These are phyloP conservation scores for Ephydatia muelleri DNA, from an alignment of 37 sponge, comb jelly and placozoan species.

Conservation along the genomic window DNA sequence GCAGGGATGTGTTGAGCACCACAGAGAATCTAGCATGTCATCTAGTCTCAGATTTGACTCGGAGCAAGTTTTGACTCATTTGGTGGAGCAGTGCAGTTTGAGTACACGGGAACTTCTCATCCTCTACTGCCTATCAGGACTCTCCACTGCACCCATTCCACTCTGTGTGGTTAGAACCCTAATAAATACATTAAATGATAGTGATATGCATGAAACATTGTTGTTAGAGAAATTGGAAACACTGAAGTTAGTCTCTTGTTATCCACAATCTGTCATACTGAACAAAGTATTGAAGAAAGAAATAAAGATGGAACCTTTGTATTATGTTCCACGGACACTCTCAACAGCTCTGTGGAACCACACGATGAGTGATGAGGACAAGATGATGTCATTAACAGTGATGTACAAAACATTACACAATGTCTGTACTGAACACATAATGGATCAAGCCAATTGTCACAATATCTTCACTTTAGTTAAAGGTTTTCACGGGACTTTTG, in stretches of 20 bases:
- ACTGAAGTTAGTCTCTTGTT: neutral
- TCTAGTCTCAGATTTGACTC: constrained; percentile 29
- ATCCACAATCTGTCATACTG: constrained; percentile 27
- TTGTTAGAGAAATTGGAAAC: neutral
- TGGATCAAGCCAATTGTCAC: neutral
- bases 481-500: neutral
- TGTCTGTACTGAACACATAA: neutral
- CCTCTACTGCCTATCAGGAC: constrained; percentile 24
- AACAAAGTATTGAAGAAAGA: neutral
- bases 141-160: constrained; percentile 6
- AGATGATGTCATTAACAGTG: constrained; percentile 9
- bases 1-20: neutral
- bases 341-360: constrained; percentile 27
- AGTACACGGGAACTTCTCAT: constrained; percentile 14
- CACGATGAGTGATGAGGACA: constrained; percentile 18
- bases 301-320: neutral
- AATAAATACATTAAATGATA: neutral
- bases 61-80: constrained; percentile 18
- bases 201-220: neutral
- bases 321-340: constrained; percentile 30
- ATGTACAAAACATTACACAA: constrained; percentile 19
- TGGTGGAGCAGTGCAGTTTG: constrained; percentile 20
- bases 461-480: neutral
- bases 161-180: neutral
- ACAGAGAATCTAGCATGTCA: neutral